A percentile compares a stretch with the other conserved stretches of the same genome.
Evolutionary conservation across 2,797 vertebrate genomes (phyloP).

Genomic region (Pachyuromys duprasi): DNA sequence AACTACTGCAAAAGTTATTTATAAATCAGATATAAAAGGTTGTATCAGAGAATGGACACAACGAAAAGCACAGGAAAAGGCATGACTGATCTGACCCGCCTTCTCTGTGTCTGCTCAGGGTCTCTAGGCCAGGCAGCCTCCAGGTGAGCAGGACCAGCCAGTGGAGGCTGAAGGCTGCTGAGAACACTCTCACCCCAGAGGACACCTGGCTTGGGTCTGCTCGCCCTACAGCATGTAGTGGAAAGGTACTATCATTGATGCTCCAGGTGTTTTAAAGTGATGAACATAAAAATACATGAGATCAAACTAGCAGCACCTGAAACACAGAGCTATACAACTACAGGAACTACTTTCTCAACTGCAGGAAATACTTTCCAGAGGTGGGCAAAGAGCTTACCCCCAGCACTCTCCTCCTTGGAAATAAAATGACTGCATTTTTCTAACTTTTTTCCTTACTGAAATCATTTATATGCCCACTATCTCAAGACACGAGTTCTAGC

Average conservation of each 20-base stretch:
- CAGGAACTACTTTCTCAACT: neutral
- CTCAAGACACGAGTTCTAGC: conserved; percentile 6
- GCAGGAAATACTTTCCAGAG: neutral
- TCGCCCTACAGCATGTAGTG: rapidly evolving
- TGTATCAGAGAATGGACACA: neutral
- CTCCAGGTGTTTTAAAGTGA: neutral
- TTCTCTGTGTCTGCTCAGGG: too few species aligned
- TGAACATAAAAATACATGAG: neutral
- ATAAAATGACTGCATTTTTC: neutral
- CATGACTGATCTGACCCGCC: neutral
- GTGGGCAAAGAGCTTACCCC: neutral
- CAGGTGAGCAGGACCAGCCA: neutral
- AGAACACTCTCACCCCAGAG: neutral
- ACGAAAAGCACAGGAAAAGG: neutral
- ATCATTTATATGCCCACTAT: neutral
- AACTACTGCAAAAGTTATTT: neutral
- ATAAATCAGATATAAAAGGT: neutral
- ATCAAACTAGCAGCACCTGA: neutral
- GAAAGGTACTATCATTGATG: neutral
- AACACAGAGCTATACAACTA: neutral
- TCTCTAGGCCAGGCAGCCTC: too few species aligned
- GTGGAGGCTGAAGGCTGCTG: rapidly evolving
- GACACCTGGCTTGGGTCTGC: neutral
- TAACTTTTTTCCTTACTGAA: neutral
- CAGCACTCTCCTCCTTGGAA: neutral